Percentiles rank a stretch among this genome's conserved stretches.
Conservation (phyloP, 2,797 vertebrate species). For the Chrosomus eos region DNA sequence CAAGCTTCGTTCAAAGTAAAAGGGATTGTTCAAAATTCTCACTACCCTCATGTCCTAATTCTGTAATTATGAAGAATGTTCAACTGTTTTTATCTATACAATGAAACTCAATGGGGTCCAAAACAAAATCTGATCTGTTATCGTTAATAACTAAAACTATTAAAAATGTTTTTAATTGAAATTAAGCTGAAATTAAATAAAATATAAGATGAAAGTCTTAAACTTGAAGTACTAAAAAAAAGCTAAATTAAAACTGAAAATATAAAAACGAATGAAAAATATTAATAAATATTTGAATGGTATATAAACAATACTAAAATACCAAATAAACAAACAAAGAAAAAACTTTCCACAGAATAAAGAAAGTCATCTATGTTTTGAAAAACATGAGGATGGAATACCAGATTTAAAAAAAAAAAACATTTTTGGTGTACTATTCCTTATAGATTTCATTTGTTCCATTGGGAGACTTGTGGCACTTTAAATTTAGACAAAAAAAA, state of each 20-base stretch:
- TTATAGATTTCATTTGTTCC: background rate
- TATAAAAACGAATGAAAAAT: background rate
- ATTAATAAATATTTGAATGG: background rate
- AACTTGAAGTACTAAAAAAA: background rate
- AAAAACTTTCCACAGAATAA: no score
- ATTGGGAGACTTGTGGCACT: constrained; percentile 6
- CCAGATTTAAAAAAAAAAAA: no score
- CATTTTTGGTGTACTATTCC: background rate
- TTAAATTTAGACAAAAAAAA: background rate
- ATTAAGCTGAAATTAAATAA: background rate
- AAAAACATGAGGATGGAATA: background rate
- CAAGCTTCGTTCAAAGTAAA: background rate
- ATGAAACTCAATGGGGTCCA: background rate
- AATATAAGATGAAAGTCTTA: background rate
- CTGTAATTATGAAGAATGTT: background rate
- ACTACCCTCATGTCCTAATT: background rate
- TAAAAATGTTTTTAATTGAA: background rate
- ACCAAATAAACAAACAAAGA: background rate
- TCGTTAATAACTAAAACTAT: no score
- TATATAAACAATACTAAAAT: background rate
- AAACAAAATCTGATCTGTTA: no score
- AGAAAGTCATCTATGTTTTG: background rate
- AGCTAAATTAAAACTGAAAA: no score
- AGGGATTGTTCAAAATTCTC: background rate
- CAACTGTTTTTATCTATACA: background rate